These are phyloP conservation scores for Carcinoscorpius rotundicauda DNA, from an alignment of 1,140 invertebrate species.

Conservation along the genomic window DNA sequence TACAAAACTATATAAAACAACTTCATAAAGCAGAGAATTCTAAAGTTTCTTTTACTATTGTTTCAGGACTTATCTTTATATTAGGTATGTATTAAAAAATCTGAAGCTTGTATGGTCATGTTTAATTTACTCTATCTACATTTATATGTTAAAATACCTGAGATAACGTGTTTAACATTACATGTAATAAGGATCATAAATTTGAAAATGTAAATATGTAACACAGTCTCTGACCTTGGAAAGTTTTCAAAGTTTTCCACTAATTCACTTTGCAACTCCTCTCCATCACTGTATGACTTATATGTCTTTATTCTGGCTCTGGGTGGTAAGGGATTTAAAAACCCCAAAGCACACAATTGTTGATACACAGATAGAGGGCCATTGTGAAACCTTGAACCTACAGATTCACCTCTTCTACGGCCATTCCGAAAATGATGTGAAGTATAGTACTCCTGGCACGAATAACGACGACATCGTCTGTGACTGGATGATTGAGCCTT, in stretches of 20 bases:
- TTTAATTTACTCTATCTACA: too few relatives aligned
- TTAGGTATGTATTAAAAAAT: too few relatives aligned
- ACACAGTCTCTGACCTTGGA: slow-evolving; percentile 3
- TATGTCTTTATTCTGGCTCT: slow-evolving; percentile 17
- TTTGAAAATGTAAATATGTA: too few relatives aligned
- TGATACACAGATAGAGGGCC: slow-evolving; percentile 12
- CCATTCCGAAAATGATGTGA: slow-evolving; percentile 4
- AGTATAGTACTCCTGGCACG: slow-evolving; percentile 13
- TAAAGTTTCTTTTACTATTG: too few relatives aligned
- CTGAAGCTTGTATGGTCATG: too few relatives aligned
- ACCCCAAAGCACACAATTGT: slow-evolving; percentile 16
- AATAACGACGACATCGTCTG: slow-evolving; percentile 7
- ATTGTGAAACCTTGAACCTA: slow-evolving; percentile 8
- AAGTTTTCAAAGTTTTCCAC: slow-evolving; percentile 36
- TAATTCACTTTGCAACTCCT: slow-evolving; percentile 32
- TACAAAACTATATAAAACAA: too few relatives aligned
- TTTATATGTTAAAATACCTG: too few relatives aligned
- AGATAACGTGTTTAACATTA: too few relatives aligned
- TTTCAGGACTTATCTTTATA: too few relatives aligned
- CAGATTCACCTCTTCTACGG: slow-evolving; percentile 15
- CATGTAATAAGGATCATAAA: too few relatives aligned
- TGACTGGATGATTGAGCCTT: not conserved
- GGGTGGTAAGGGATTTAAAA: slow-evolving; percentile 18
- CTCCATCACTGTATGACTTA: slow-evolving; percentile 9
- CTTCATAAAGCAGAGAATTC: too few relatives aligned